These are phyloP conservation scores for Protophormia terraenovae DNA, from an alignment of 2,888 invertebrate genomes.

Conservation along the genomic window DNA sequence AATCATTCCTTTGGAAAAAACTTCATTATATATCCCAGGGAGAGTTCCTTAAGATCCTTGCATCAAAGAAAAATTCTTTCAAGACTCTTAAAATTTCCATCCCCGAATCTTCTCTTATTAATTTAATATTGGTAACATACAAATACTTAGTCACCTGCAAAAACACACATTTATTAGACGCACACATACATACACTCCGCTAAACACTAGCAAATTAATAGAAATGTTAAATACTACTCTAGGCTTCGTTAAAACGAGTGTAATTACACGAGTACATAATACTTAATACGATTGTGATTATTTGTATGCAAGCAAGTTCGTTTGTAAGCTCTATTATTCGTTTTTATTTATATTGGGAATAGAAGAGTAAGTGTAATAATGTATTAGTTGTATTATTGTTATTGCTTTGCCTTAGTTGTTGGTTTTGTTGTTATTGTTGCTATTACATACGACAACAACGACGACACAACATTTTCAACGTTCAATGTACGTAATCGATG, in stretches of 20 bases:
- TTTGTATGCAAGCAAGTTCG: slow-evolving; percentile 10
- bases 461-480: slow-evolving; percentile 71
- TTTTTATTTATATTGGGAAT: slow-evolving; percentile 12
- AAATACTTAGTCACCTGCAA: background rate
- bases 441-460: slow-evolving; percentile 61
- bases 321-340: slow-evolving; percentile 10
- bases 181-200: no score
- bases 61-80: background rate
- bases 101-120: slow-evolving; percentile 1
- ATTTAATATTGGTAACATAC: slow-evolving; percentile 45
- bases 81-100: background rate
- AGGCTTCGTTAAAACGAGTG: slow-evolving; percentile 42
- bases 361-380: slow-evolving; percentile 58
- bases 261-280: slow-evolving; percentile 3
- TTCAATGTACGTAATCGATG: slow-evolving; percentile 69
- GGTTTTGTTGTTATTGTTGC: slow-evolving; percentile 51
- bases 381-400: slow-evolving; percentile 60
- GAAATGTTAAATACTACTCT: slow-evolving; percentile 40
- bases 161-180: background rate
- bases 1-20: no score
- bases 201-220: slow-evolving; percentile 15
- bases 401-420: slow-evolving; percentile 50
- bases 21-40: no score
- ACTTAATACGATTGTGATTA: background rate
- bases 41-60: no score